phyloP scores from a whole-genome alignment of 2,113 vertebrate genomes.

The Panthera tigris region DNA sequence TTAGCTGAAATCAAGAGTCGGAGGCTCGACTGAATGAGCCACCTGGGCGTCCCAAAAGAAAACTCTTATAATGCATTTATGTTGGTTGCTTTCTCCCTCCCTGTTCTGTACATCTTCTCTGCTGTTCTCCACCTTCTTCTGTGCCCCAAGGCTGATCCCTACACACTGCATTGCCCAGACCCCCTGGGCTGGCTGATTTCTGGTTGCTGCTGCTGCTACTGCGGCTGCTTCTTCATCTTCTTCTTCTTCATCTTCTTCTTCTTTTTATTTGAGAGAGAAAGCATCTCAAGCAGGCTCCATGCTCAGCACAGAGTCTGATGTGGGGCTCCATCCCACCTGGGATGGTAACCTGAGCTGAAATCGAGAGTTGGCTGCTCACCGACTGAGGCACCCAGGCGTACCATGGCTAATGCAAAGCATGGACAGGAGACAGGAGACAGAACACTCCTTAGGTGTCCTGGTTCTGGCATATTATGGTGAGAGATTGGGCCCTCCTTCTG shows the following conservation, averaged over 20 bases:
- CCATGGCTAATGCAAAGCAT: background rate
- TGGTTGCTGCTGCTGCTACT: background rate
- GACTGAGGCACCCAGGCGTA: no score
- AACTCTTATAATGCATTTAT: background rate
- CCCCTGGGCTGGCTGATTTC: background rate
- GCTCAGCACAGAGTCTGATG: no score
- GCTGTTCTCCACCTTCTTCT: background rate
- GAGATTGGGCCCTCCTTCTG: background rate
- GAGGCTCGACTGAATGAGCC: no score
- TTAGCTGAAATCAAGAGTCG: no score
- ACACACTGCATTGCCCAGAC: rapidly evolving
- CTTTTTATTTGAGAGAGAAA: no score
- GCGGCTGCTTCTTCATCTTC: no score
- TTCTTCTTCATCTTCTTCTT: no score
- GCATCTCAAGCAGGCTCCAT: no score
- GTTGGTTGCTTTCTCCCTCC: background rate
- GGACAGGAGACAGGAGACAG: background rate
- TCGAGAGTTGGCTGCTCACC: no score
- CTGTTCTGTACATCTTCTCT: background rate
- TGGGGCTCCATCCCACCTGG: no score
- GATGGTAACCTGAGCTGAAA: no score
- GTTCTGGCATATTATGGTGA: background rate
- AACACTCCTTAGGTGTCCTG: background rate
- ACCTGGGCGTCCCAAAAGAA: background rate
- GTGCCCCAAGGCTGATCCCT: background rate